Percentiles rank a stretch among this genome's conserved stretches.
Conservation (phyloP, 2,797 vertebrate species). For the Pelodytes ibericus region DNA sequence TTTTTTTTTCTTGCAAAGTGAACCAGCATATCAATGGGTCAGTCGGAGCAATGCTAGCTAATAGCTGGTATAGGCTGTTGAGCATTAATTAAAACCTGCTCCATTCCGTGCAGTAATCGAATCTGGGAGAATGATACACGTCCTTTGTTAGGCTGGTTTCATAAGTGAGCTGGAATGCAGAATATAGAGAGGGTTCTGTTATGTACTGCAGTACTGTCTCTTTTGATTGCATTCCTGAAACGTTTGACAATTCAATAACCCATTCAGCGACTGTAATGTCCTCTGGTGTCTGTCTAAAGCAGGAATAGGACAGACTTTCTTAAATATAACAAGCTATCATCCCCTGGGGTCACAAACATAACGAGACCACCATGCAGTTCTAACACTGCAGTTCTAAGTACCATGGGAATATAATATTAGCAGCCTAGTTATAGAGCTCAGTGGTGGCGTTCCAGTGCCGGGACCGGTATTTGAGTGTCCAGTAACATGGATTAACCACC, state of each 20-base stretch:
- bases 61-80: neutral
- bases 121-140: constrained; percentile 41
- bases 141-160: constrained; percentile 39
- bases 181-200: neutral
- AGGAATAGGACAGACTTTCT: neutral
- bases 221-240: constrained; percentile 48
- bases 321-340: neutral
- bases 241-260: constrained; percentile 55
- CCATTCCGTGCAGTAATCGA: constrained; percentile 6
- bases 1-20: too few relatives aligned
- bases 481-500: too few relatives aligned
- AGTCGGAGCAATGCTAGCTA: too few relatives aligned
- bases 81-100: constrained; percentile 1
- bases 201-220: constrained; percentile 13
- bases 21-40: neutral
- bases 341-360: neutral
- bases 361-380: neutral
- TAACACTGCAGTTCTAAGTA: neutral
- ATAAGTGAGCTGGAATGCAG: constrained; percentile 37
- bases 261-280: constrained; percentile 10
- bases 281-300: neutral
- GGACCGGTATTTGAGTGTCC: too few relatives aligned
- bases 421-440: too few relatives aligned
- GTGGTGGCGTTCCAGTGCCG: too few relatives aligned
- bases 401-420: neutral